phyloP scores from a whole-genome alignment of 2,113 vertebrate species.

The Leucoraja erinaceus region DNA sequence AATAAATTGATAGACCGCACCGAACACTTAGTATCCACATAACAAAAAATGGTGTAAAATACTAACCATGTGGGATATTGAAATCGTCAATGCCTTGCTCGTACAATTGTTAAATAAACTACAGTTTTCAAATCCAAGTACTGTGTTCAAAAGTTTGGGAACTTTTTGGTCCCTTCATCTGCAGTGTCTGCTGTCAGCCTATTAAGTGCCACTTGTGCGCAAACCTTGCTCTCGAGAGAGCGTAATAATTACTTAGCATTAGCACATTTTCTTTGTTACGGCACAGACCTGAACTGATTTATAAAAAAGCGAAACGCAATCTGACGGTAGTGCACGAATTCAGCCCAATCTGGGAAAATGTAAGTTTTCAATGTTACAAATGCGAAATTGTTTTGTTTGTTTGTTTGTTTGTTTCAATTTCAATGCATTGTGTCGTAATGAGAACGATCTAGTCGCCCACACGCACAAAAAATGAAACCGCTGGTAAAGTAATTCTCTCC shows the following conservation, averaged over 20 bases:
- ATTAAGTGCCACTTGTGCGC: background rate
- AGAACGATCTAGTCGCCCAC: background rate
- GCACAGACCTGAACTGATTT: background rate
- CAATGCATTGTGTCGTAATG: background rate
- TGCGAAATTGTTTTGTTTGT: background rate
- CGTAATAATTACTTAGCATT: background rate
- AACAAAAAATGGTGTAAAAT: background rate
- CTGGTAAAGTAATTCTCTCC: background rate
- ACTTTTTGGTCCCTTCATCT: background rate
- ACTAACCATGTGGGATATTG: background rate
- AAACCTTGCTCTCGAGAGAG: background rate
- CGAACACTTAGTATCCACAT: background rate
- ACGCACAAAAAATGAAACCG: background rate
- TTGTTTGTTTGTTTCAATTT: no score
- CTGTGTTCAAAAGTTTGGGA: conserved; percentile 1
- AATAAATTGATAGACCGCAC: background rate
- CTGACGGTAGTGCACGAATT: background rate
- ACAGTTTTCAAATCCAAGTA: background rate
- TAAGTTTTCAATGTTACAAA: background rate
- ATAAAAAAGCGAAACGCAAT: conserved; percentile 12
- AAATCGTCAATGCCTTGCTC: background rate
- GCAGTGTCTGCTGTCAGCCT: background rate
- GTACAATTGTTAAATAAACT: background rate
- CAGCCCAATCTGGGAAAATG: background rate
- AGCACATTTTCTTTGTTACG: conserved; percentile 5